Evolutionary conservation across 2,797 vertebrate genomes (phyloP).

Genomic region (Martes flavigula): DNA sequence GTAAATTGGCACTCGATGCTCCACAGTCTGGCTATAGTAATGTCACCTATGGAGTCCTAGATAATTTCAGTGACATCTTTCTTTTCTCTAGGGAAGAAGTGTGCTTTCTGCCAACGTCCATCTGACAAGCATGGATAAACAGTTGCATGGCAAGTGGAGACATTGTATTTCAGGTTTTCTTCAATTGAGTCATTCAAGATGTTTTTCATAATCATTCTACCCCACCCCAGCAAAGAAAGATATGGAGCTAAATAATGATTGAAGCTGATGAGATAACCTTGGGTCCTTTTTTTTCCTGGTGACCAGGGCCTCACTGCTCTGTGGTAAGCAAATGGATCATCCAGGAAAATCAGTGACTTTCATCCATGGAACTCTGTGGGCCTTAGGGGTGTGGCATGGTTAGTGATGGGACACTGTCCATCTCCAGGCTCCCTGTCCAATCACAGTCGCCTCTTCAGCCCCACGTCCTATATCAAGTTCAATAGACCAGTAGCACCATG

Average conservation of each 20-base stretch:
- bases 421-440: not conserved
- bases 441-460: not conserved
- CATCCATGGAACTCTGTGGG: not conserved
- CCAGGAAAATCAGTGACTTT: not conserved
- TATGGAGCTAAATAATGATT: not conserved
- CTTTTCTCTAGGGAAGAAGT: slow-evolving; percentile 2
- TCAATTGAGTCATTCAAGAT: not conserved
- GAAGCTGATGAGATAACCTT: not conserved
- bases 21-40: not conserved
- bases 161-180: not conserved
- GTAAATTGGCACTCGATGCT: slow-evolving; percentile 47
- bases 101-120: not conserved
- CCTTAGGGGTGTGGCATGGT: not conserved
- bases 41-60: slow-evolving; percentile 31
- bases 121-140: not conserved
- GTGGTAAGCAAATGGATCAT: not conserved
- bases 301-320: not conserved
- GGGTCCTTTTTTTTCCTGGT: not conserved
- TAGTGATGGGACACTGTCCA: not conserved
- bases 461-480: not conserved
- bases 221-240: not conserved
- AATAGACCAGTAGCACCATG: not conserved
- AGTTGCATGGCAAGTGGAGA: not conserved
- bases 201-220: not conserved
- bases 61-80: slow-evolving; percentile 57